Evolutionary conservation across 2,888 invertebrate genomes (phyloP), one percentile per base, ranked within the genome.

Genomic region (Eupsilia transversa): DNA sequence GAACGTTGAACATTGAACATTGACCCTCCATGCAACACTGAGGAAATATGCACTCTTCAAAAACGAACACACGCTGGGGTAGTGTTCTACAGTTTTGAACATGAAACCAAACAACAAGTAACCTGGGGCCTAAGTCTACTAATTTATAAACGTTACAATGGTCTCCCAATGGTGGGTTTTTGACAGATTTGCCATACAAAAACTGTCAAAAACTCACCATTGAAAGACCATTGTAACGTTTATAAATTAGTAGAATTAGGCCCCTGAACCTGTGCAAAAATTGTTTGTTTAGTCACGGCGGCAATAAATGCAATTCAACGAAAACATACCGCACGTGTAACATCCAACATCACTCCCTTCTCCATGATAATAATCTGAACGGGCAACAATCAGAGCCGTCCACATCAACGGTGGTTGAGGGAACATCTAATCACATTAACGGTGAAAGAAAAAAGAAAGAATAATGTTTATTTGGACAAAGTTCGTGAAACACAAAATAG

Each of bases 281-380:
- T 23, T 30, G 54, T 14, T 67, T 54, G 54, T 56, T 41, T n/a
- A 54, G 38, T 67, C 66, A 67, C 38, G 54, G 9, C 52, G 54
- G 12, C 54, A 52, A 33, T 30, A 64, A 66, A 66, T 54, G 52
- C 52, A 66, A 66, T 0, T 66, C 38, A 54, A 54, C 54, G 27
- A 52, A 38, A 52, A 66, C 17, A 38, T 66, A 27, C 35, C 66
- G 52, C 38, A 66, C 20, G 52, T 66, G 66, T 67, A 67, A 54
- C 38, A 27, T 20, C 20, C 54, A 66, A 12, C 27, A 66, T 20
- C 10, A 54, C 10, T 38, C 38, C 14, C 54, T 67, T 67, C 54
- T 67, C 20, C 56, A 67, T 41, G 57, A 49, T 17, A n/a, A 49
- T n/a, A 65, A 65, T 46, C 30, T 64, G 33, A 65, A 33, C 49